phyloP scores from a whole-genome alignment of 1,140 invertebrate genomes.

The Hyles vespertilio region DNA sequence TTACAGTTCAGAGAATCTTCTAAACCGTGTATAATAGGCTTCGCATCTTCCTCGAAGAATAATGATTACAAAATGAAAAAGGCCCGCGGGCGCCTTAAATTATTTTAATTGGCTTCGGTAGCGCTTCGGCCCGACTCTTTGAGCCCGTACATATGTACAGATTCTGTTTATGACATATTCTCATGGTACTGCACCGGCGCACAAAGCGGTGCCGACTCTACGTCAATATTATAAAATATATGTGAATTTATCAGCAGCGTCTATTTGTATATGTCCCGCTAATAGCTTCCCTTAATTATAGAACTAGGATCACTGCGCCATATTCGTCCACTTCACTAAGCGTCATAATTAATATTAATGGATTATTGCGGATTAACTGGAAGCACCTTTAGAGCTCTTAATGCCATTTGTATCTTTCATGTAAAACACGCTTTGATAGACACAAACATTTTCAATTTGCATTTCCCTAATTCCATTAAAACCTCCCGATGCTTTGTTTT shows the following conservation, averaged over 20 bases:
- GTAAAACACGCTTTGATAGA: no score
- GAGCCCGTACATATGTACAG: conserved; percentile 28
- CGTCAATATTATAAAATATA: conserved; percentile 18
- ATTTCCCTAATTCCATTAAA: conserved; percentile 11
- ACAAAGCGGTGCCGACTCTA: conserved; percentile 8
- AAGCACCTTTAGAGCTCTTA: no score
- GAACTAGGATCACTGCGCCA: conserved; percentile 9
- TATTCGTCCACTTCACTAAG: no score
- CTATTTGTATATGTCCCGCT: conserved; percentile 17
- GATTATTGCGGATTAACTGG: no score
- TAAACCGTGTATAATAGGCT: conserved; percentile 67
- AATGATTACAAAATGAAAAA: conserved; percentile 73
- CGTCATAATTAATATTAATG: no score
- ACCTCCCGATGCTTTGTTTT: conserved; percentile 16
- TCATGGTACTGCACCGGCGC: conserved; percentile 18
- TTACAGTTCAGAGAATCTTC: conserved; percentile 48
- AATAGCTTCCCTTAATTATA: conserved; percentile 19
- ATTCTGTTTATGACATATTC: conserved; percentile 20
- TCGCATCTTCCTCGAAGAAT: conserved; percentile 62
- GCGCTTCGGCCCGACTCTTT: conserved; percentile 44
- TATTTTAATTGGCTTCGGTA: conserved; percentile 77
- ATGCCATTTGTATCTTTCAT: no score
- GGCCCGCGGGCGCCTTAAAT: conserved; percentile 68
- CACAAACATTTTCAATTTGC: no score
- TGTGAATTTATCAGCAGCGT: conserved; percentile 18